Evolutionary conservation across 2,113 vertebrate genomes (phyloP).

Genomic region (Megaleporinus macrocephalus): DNA sequence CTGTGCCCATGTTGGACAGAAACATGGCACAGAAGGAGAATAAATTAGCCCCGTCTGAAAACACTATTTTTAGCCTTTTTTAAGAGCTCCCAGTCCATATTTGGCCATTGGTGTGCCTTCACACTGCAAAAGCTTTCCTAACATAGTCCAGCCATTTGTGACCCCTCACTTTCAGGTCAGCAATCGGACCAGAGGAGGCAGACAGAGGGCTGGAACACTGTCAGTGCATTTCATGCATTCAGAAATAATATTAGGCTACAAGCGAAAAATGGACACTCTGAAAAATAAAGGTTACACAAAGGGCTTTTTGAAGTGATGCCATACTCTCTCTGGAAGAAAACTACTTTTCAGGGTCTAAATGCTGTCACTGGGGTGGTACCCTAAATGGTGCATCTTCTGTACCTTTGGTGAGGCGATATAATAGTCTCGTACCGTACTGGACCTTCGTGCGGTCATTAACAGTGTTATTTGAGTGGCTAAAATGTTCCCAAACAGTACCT

Average conservation of each 20-base stretch:
- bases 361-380: too few species aligned
- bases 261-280: background rate
- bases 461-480: too few species aligned
- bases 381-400: too few species aligned
- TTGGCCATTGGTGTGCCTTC: background rate
- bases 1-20: conserved; percentile 40
- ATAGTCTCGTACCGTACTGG: too few species aligned
- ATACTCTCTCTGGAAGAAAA: too few species aligned
- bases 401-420: too few species aligned
- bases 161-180: conserved; percentile 35
- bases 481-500: too few species aligned
- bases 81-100: conserved; percentile 29
- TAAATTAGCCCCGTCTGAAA: conserved; percentile 48
- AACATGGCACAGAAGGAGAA: conserved; percentile 38
- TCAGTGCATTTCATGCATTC: background rate
- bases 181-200: conserved; percentile 21
- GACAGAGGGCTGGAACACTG: conserved; percentile 16
- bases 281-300: too few species aligned
- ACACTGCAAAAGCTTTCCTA: conserved; percentile 20
- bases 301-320: too few species aligned
- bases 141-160: conserved; percentile 33
- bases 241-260: background rate
- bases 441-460: too few species aligned
- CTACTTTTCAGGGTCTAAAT: too few species aligned
- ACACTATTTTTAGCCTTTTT: conserved; percentile 50